Evolutionary conservation across 2,888 invertebrate species (phyloP).

Genomic region (Leptura quadrifasciata): DNA sequence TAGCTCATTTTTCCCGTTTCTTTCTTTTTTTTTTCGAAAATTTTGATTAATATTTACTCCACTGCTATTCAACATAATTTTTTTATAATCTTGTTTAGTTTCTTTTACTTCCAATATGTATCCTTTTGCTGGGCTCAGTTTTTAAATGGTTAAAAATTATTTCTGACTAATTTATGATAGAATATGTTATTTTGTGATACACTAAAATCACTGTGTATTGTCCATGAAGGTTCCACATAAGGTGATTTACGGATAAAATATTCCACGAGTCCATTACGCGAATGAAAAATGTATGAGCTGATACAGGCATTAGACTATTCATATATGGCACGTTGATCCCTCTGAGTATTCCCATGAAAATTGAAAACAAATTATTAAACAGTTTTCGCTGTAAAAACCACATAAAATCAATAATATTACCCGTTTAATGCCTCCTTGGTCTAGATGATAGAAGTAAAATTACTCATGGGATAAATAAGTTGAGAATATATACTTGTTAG

Average conservation of each 20-base stretch:
- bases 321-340: constrained; percentile 2
- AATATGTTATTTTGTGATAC: background rate
- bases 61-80: no score
- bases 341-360: constrained; percentile 25
- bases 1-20: no score
- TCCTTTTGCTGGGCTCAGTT: no score
- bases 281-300: constrained; percentile 9
- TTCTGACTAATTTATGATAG: no score
- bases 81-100: no score
- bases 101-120: no score
- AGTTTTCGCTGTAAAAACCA: constrained; percentile 8
- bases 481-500: background rate
- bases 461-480: background rate
- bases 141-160: no score
- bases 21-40: no score
- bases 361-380: constrained; percentile 36
- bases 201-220: background rate
- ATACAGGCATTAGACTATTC: background rate
- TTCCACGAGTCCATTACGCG: constrained; percentile 2
- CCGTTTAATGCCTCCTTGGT: background rate
- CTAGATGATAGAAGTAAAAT: background rate
- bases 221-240: background rate
- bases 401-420: constrained; percentile 15
- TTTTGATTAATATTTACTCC: no score
- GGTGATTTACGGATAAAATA: background rate